Evolutionary conservation across 2,888 invertebrate genomes (phyloP).

Genomic region (Hirtodrosophila confusa): DNA sequence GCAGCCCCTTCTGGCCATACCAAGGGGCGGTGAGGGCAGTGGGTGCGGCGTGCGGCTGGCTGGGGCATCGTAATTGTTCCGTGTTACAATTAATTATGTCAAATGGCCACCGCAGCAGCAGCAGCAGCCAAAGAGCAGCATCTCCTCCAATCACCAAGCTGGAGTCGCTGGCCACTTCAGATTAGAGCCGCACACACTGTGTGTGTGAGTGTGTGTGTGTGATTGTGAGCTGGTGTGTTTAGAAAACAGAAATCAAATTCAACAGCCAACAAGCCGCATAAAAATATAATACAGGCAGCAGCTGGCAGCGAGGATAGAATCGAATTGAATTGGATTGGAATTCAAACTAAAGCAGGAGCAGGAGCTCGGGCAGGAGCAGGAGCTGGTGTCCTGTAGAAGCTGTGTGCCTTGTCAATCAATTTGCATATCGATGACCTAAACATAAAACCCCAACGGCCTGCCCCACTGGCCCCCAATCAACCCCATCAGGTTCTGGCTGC

Average conservation of each 20-base stretch:
- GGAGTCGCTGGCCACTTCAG: conserved; percentile 6
- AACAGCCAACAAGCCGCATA: conserved; percentile 41
- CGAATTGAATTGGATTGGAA: conserved; percentile 47
- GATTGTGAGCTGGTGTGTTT: neutral
- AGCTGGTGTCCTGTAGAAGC: neutral
- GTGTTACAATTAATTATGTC: conserved; percentile 77
- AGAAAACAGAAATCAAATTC: conserved; percentile 39
- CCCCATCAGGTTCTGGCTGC: neutral
- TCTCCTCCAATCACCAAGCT: conserved; percentile 10
- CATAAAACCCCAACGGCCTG: conserved; percentile 36
- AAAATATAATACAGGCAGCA: conserved; percentile 44
- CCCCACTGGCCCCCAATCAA: neutral
- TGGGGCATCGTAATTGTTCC: conserved; percentile 68
- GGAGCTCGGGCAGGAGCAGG: conserved; percentile 1
- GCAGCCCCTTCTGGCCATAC: neutral
- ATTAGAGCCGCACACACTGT: neutral
- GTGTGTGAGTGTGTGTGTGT: too few relatives aligned
- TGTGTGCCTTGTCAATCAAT: conserved; percentile 67
- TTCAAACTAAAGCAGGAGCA: conserved; percentile 8
- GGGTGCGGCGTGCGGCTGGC: neutral
- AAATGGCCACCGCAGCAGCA: conserved; percentile 54
- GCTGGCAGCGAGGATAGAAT: conserved; percentile 42
- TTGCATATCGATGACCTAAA: conserved; percentile 71
- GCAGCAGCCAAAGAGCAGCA: conserved; percentile 4
- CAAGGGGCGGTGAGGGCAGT: neutral